These are phyloP conservation scores for Apostichopus leukothele DNA, from an alignment of 53 echinoderm and acorn worm species.

Conservation along the genomic window DNA sequence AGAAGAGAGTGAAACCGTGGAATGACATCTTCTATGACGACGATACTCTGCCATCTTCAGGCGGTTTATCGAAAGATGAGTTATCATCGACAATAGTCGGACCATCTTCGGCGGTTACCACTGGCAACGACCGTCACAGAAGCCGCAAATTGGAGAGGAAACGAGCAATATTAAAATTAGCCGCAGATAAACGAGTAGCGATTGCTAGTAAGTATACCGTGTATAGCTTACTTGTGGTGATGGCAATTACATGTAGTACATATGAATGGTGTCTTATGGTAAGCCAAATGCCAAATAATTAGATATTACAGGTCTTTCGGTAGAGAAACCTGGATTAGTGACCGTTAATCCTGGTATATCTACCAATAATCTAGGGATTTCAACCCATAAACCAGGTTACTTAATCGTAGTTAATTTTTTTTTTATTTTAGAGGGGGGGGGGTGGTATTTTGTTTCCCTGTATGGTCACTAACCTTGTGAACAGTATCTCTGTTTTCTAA, in stretches of 20 bases:
- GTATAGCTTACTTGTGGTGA: background rate
- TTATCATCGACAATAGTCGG: background rate
- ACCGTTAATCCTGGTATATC: background rate
- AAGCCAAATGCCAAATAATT: background rate
- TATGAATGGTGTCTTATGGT: background rate
- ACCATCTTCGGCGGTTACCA: background rate
- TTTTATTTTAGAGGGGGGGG: no score
- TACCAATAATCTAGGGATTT: background rate
- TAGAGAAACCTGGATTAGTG: background rate
- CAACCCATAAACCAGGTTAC: background rate
- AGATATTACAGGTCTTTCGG: no score
- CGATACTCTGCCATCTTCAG: no score
- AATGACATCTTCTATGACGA: background rate
- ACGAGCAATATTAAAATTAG: background rate
- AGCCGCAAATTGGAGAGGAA: background rate
- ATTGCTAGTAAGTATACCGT: constrained; percentile 14
- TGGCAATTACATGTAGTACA: no score
- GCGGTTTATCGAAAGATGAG: background rate
- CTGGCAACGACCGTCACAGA: background rate
- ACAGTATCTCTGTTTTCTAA: no score
- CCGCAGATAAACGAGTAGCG: constrained; percentile 21
- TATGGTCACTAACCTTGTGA: no score
- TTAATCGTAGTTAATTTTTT: no score
- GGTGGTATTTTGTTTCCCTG: no score
- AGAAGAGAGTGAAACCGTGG: background rate